Evolutionary conservation across 2,888 invertebrate genomes (phyloP).

Genomic region (Thera britannica): DNA sequence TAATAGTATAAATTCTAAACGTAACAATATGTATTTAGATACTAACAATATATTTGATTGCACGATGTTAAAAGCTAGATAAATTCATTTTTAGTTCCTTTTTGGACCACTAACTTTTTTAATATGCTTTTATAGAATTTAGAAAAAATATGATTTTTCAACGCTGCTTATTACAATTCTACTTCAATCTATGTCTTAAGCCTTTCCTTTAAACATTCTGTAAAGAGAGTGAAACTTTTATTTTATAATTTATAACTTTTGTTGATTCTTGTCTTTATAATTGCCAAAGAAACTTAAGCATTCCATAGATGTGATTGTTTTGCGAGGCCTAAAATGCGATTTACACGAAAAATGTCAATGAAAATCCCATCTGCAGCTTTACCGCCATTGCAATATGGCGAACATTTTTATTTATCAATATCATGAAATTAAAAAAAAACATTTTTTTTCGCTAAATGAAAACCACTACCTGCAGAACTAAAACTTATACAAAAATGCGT

Average conservation of each 20-base stretch:
- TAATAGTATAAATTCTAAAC: conserved; percentile 2
- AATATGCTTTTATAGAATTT: neutral
- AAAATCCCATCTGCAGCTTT: neutral
- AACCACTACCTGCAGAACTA: no score
- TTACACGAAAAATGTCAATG: neutral
- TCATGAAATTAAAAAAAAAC: no score
- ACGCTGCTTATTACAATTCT: neutral
- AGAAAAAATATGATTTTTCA: neutral
- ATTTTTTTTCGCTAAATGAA: no score
- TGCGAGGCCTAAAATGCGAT: neutral
- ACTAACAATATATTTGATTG: neutral
- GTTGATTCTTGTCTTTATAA: neutral
- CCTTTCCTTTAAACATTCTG: no score
- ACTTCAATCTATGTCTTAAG: neutral
- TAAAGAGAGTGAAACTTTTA: neutral
- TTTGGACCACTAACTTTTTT: neutral
- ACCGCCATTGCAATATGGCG: no score
- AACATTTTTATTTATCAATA: no score
- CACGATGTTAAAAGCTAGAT: neutral
- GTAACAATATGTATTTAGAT: neutral
- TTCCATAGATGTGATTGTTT: neutral
- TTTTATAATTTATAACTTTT: neutral
- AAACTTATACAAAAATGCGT: no score
- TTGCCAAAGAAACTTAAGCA: conserved; percentile 7
- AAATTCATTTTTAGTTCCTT: neutral